A percentile compares a stretch with the other conserved stretches of the same genome.
phyloP scores from a whole-genome alignment of 2,888 invertebrate genomes.

The Argyresthia albistria region DNA sequence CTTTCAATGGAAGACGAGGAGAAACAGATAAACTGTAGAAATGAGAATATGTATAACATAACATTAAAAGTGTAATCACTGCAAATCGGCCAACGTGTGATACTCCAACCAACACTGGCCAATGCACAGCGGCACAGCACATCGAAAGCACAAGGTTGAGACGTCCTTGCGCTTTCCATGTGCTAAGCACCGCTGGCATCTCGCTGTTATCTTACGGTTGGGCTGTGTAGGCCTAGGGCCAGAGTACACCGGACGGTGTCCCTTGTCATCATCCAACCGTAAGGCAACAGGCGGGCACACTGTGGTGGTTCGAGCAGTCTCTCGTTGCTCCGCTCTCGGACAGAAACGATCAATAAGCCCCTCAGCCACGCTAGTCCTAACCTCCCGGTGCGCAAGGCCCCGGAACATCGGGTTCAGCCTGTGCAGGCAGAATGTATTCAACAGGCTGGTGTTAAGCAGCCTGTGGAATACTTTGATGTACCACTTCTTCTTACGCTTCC shows the following conservation, averaged over 20 bases:
- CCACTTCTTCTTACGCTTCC: slow-evolving; percentile 1
- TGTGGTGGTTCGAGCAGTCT: neutral
- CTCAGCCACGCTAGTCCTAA: neutral
- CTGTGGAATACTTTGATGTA: neutral
- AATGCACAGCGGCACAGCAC: neutral
- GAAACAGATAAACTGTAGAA: no score
- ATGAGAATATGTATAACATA: no score
- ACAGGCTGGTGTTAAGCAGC: neutral
- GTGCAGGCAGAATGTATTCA: neutral
- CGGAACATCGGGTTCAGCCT: neutral
- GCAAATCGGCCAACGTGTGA: neutral
- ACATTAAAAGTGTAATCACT: no score
- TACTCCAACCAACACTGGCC: slow-evolving; percentile 1
- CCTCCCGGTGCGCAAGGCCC: neutral
- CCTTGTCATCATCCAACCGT: neutral
- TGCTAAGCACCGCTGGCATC: neutral
- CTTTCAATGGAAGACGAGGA: no score
- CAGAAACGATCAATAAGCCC: neutral
- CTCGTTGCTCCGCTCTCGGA: neutral
- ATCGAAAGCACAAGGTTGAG: neutral
- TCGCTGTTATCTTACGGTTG: no score
- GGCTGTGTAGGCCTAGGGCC: no score
- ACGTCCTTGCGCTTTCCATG: neutral
- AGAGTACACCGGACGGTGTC: neutral
- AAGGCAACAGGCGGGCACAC: neutral